Base-by-base conservation (phyloP, 2,797 vertebrate genomes). In the Sebastes hopkinsi region DNA sequence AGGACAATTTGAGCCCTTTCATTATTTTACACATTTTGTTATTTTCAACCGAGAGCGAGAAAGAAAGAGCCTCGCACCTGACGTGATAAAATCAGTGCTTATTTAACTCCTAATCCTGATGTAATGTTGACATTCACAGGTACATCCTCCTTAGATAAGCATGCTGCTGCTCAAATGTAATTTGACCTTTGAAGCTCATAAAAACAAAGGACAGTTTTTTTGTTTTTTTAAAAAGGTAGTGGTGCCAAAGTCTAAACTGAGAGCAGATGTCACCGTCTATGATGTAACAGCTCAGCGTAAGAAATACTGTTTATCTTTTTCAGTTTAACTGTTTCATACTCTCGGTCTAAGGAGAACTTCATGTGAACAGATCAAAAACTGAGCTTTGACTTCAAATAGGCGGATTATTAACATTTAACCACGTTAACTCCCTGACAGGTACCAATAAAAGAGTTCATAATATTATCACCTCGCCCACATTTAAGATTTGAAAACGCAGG, bases 161-260 rank as follows among this genome's bases (percentile, higher is more conserved):
- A 13, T 2, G 36, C 29, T 36, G 30, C 20, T 1, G 16, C 66
- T 74, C 52, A 73, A 77, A 75, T 62, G 67, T 68, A 52, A 84
- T 80, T 80, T 86, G 78, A 91, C 80, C 85, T 92, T 85, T 92
- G 81, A 90, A 77, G 72, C 81, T 73, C 50, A 72, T 29, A 83
- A 83, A 38, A 79, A 85, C 46, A 75, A n/a, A 75, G 30, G 46
- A 65, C n/a, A 52, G 46, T 67, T 75, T 3, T 18, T 22, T 3
- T 16, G 11, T 22, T 6, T 18, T 50, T 52, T 34, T 13, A 1
- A 25, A 79, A 62, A 29, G 42, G 67, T 52, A 61, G n/a, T 1
- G 14, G 56, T 79, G 69, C 62, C 80, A 80, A 85, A 85, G 80
- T 91, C 77, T 59, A 87, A 91, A 88, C 74, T 14, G 60, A 32